These are phyloP conservation scores for Chrysolina oricalcia DNA, from an alignment of 2,888 invertebrate genomes.

Conservation along the genomic window DNA sequence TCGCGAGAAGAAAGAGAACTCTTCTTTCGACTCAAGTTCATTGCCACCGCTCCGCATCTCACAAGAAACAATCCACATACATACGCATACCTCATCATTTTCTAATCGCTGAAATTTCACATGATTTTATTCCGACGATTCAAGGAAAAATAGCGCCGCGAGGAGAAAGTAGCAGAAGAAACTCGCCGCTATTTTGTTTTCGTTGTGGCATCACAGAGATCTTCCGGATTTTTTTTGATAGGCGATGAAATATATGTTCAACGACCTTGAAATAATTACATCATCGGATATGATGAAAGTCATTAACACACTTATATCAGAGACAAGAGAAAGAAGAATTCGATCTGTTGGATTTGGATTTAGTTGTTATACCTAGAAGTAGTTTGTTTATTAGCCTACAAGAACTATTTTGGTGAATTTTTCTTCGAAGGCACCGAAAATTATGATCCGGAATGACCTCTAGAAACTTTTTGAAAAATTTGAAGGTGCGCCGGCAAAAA, in stretches of 20 bases:
- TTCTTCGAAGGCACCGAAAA: no score
- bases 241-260: background rate
- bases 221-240: background rate
- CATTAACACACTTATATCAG: background rate
- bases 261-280: constrained; percentile 1
- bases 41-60: constrained; percentile 20
- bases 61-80: background rate
- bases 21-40: constrained; percentile 43
- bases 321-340: background rate
- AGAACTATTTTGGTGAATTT: no score
- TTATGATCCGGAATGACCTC: no score
- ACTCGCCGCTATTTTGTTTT: background rate
- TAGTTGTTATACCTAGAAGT: no score
- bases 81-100: background rate
- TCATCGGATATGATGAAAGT: constrained; percentile 2
- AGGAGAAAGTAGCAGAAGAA: background rate
- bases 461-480: no score
- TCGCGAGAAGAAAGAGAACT: constrained; percentile 21
- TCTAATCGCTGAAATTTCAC: constrained; percentile 12
- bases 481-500: no score
- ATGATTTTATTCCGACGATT: constrained; percentile 16
- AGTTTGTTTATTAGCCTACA: no score
- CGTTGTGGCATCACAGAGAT: background rate
- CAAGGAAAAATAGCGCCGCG: background rate
- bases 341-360: background rate